Evolutionary conservation across 1,140 invertebrate genomes (phyloP).

Genomic region (Atta texana): DNA sequence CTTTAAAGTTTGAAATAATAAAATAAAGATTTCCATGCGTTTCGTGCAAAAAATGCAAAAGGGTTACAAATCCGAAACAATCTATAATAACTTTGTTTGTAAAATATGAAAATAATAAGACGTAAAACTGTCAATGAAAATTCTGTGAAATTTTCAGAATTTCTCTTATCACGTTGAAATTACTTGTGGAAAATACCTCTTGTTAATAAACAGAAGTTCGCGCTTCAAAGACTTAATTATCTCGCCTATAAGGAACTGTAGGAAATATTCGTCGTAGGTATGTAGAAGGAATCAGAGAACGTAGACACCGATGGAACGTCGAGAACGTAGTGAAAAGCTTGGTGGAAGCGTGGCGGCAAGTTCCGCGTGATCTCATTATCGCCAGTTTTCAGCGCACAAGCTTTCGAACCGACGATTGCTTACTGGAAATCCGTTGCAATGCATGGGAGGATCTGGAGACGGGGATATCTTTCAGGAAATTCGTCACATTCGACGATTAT

Average conservation of each 20-base stretch:
- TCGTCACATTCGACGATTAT: constrained; percentile 81
- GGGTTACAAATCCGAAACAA: neutral
- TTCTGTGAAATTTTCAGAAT: neutral
- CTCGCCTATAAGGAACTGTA: neutral
- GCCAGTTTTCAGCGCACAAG: constrained; percentile 79
- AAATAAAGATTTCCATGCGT: neutral
- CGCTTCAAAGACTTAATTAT: constrained; percentile 41
- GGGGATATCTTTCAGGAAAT: constrained; percentile 76
- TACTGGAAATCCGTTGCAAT: constrained; percentile 74
- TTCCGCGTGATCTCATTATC: constrained; percentile 78
- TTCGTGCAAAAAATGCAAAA: neutral
- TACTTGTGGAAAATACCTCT: neutral
- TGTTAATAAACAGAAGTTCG: neutral
- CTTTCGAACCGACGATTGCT: constrained; percentile 77
- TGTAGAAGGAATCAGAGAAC: constrained; percentile 21
- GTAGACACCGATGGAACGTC: constrained; percentile 66
- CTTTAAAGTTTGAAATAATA: neutral
- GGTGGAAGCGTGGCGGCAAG: constrained; percentile 74
- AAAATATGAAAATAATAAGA: neutral
- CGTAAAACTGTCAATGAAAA: neutral
- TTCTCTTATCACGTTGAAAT: neutral
- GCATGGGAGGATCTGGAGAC: constrained; percentile 72
- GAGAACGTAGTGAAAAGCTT: constrained; percentile 72
- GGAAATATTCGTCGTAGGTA: constrained; percentile 57
- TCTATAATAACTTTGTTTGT: neutral